Percentiles rank a stretch among this genome's conserved stretches.
Conservation (phyloP, 2,797 vertebrate species). For the Thalassophryne amazonica region DNA sequence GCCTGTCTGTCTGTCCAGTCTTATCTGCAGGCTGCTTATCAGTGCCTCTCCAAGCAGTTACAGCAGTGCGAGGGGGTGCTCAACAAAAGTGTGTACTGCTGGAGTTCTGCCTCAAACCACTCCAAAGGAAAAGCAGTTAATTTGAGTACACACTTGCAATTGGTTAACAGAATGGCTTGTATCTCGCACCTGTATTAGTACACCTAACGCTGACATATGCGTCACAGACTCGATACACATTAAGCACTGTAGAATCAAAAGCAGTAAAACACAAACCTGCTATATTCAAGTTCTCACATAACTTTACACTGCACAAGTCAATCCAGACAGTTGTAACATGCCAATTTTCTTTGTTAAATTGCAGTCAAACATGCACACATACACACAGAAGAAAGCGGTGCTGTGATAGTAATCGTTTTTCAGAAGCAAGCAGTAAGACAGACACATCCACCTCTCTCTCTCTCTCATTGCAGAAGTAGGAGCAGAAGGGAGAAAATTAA, state of each 20-base stretch:
- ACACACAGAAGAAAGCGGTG: conserved; percentile 31
- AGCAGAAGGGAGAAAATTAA: conserved; percentile 70
- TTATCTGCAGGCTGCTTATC: conserved; percentile 45
- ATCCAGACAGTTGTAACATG: conserved; percentile 28
- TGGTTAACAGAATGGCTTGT: neutral
- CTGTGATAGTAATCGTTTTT: conserved; percentile 73
- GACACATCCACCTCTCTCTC: conserved; percentile 60
- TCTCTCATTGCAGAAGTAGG: conserved; percentile 63
- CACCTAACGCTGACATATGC: neutral
- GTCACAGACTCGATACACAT: neutral
- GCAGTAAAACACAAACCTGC: conserved; percentile 4
- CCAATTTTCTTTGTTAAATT: conserved; percentile 25
- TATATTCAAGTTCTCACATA: conserved; percentile 14
- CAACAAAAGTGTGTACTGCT: neutral
- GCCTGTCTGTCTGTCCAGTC: conserved; percentile 8
- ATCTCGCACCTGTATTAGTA: neutral
- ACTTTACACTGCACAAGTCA: conserved; percentile 21
- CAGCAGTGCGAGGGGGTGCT: conserved; percentile 16
- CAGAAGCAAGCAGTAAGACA: conserved; percentile 62
- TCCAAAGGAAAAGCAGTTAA: neutral
- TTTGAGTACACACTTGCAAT: neutral
- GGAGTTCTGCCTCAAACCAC: neutral
- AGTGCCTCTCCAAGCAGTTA: conserved; percentile 26
- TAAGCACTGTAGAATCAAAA: neutral
- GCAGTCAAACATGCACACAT: conserved; percentile 13